A percentile compares a stretch with the other conserved stretches of the same genome.
These are phyloP conservation scores for Zhuqinia jingwanae DNA, from an alignment of 2,888 invertebrate species.

Conservation along the genomic window DNA sequence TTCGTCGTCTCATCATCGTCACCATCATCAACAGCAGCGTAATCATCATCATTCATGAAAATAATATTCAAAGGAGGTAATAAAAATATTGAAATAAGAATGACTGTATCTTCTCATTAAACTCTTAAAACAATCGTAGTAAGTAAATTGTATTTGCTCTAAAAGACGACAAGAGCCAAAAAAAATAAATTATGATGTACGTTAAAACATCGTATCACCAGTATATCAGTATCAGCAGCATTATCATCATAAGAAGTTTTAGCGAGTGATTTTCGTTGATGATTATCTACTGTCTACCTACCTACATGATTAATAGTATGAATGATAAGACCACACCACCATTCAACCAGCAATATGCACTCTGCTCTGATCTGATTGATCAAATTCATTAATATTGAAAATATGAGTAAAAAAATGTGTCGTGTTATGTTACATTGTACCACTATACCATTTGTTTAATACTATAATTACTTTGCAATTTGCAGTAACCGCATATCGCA, in stretches of 20 bases:
- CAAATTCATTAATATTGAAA: slow-evolving; percentile 38
- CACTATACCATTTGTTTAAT: slow-evolving; percentile 33
- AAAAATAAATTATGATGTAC: too few relatives aligned
- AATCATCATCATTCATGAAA: slow-evolving; percentile 55
- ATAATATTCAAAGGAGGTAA: slow-evolving; percentile 50
- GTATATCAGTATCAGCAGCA: too few relatives aligned
- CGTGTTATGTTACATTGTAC: slow-evolving; percentile 13
- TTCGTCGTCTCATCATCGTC: slow-evolving; percentile 3
- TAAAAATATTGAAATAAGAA: slow-evolving; percentile 53
- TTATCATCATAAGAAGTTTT: too few relatives aligned
- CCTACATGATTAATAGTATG: background rate
- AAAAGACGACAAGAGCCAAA: too few relatives aligned
- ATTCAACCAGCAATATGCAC: background rate
- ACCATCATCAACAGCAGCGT: background rate
- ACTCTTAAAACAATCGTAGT: too few relatives aligned
- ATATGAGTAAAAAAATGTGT: slow-evolving; percentile 28
- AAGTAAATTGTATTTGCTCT: too few relatives aligned
- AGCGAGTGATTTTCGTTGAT: slow-evolving; percentile 12
- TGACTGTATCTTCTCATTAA: slow-evolving; percentile 12
- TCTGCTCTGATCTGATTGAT: slow-evolving; percentile 23
- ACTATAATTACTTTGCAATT: slow-evolving; percentile 31
- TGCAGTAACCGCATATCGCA: slow-evolving; percentile 11
- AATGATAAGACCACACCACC: slow-evolving; percentile 21
- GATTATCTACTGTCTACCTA: slow-evolving; percentile 27
- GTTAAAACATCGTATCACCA: too few relatives aligned